These are phyloP conservation scores for Passer domesticus DNA, from an alignment of 2,113 vertebrate species.

Conservation along the genomic window DNA sequence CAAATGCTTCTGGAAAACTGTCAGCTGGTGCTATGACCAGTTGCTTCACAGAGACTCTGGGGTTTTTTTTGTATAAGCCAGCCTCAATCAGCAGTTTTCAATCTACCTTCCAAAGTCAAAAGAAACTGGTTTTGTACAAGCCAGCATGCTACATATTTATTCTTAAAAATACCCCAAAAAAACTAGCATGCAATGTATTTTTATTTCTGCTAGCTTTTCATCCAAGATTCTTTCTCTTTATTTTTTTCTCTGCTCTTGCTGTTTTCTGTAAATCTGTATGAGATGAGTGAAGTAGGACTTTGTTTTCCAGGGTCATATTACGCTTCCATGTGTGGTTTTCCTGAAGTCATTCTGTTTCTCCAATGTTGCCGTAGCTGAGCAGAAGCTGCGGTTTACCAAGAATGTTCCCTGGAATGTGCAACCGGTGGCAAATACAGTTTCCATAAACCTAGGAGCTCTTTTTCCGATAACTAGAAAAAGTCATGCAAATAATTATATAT, in stretches of 20 bases:
- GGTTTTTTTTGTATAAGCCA: background rate
- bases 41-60: background rate
- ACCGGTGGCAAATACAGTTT: background rate
- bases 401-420: background rate
- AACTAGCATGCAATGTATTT: background rate
- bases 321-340: background rate
- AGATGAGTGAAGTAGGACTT: background rate
- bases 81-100: background rate
- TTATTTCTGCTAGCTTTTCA: background rate
- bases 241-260: background rate
- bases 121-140: background rate
- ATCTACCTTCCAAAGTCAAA: background rate
- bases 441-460: background rate
- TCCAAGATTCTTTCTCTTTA: background rate
- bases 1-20: background rate
- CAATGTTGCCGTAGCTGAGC: background rate
- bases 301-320: background rate
- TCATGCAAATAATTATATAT: background rate
- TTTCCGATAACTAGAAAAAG: background rate
- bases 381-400: background rate
- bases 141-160: fast-evolving
- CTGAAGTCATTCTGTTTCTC: background rate
- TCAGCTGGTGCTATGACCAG: background rate
- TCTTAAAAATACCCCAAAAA: background rate
- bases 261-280: background rate